A percentile compares a stretch with the other conserved stretches of the same genome.
phyloP scores from a whole-genome alignment of 2,113 vertebrate genomes.

The Clarias macrocephalus region DNA sequence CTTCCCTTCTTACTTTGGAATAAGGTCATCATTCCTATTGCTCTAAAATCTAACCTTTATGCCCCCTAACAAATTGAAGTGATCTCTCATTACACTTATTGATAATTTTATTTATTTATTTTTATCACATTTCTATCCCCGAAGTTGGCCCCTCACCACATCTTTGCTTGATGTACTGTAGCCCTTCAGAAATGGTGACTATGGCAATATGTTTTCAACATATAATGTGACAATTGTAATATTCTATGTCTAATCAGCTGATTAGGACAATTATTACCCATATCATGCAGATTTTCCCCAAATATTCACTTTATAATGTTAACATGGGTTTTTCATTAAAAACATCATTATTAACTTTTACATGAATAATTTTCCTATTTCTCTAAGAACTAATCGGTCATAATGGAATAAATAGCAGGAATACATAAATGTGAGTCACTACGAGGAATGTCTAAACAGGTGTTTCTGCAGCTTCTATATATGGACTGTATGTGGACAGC shows the following conservation, averaged over 20 bases:
- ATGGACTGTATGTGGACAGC: not conserved
- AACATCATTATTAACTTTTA: not conserved
- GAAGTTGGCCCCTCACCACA: no score
- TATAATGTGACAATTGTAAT: not conserved
- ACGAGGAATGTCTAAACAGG: not conserved
- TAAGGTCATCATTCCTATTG: no score
- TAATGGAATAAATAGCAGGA: not conserved
- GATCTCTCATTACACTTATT: no score
- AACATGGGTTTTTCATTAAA: not conserved
- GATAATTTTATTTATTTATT: no score
- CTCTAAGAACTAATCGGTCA: not conserved
- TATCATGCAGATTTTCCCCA: not conserved
- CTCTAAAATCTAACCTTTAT: no score
- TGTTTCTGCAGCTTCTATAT: not conserved
- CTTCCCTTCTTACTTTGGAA: no score
- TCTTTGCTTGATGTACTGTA: no score
- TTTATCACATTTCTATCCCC: no score
- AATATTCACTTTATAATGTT: not conserved
- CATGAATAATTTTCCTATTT: not conserved
- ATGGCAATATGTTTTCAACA: not conserved
- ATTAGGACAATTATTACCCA: not conserved
- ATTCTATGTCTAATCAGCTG: not conserved
- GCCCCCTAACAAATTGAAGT: no score
- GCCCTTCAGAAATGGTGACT: no score
- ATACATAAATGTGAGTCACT: not conserved